phyloP scores from a whole-genome alignment of 2,797 vertebrate genomes.

The Sternotherus odoratus region DNA sequence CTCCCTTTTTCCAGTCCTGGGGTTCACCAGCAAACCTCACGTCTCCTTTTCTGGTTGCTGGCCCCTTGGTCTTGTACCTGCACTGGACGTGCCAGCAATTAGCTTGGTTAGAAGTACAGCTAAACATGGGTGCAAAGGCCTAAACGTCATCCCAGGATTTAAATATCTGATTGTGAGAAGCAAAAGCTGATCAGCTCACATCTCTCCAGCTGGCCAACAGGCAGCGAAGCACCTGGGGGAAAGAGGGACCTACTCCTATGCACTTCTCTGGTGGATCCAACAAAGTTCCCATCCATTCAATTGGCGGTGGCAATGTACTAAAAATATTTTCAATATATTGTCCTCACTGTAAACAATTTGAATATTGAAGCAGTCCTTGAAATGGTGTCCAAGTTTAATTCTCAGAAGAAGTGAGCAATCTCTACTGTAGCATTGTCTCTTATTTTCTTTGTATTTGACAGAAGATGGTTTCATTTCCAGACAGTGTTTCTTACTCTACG shows the following conservation, averaged over 20 bases:
- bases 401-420: background rate
- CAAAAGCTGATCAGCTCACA: background rate
- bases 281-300: background rate
- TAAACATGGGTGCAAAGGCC: background rate
- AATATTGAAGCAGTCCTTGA: background rate
- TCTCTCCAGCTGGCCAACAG: background rate
- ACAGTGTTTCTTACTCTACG: background rate
- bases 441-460: background rate
- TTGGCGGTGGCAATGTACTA: background rate
- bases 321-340: background rate
- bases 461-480: background rate
- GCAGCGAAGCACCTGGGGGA: background rate
- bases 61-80: background rate
- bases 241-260: background rate
- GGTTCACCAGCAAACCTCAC: background rate
- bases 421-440: background rate
- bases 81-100: background rate
- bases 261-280: background rate
- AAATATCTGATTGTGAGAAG: background rate
- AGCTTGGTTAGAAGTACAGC: background rate
- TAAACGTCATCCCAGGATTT: background rate
- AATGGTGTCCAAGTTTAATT: background rate
- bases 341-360: background rate
- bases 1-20: background rate
- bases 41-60: background rate